Conservation (phyloP, 2,113 vertebrate genomes). For the Garra rufa region DNA sequence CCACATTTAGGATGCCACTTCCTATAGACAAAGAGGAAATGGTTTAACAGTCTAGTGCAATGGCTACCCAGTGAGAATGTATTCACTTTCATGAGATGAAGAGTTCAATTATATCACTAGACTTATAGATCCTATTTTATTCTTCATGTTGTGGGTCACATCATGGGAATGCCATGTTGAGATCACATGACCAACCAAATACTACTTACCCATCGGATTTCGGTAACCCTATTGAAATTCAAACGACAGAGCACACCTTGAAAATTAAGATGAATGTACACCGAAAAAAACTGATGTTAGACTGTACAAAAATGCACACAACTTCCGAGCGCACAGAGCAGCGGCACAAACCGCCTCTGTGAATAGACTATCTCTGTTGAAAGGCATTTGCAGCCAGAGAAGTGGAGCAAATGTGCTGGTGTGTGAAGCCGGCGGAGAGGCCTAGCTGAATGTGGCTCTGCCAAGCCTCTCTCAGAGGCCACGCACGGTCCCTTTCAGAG, state of each 20-base stretch:
- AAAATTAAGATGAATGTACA: neutral
- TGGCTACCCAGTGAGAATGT: neutral
- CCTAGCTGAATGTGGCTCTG: slow-evolving; percentile 61
- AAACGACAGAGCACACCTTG: neutral
- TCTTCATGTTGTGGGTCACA: neutral
- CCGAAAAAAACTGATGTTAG: neutral
- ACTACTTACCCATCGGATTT: neutral
- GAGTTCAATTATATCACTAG: neutral
- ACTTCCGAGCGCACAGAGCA: slow-evolving; percentile 26
- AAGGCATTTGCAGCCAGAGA: slow-evolving; percentile 75
- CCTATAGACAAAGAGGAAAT: slow-evolving; percentile 7
- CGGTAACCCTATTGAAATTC: neutral
- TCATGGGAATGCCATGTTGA: neutral
- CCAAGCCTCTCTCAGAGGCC: slow-evolving; percentile 61
- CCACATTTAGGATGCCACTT: slow-evolving; percentile 18
- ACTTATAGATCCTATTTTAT: neutral
- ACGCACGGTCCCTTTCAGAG: slow-evolving; percentile 69
- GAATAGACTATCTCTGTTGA: slow-evolving; percentile 57
- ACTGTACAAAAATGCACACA: neutral
- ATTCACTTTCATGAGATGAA: neutral
- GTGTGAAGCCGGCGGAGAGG: slow-evolving; percentile 51
- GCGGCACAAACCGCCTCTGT: slow-evolving; percentile 56
- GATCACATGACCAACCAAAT: neutral
- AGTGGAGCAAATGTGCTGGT: slow-evolving; percentile 76
- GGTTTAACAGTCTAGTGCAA: slow-evolving; percentile 5